A percentile compares a stretch with the other conserved stretches of the same genome.
These are phyloP conservation scores for Gorsachius goisagi DNA, from an alignment of 2,113 vertebrate species.

Conservation along the genomic window DNA sequence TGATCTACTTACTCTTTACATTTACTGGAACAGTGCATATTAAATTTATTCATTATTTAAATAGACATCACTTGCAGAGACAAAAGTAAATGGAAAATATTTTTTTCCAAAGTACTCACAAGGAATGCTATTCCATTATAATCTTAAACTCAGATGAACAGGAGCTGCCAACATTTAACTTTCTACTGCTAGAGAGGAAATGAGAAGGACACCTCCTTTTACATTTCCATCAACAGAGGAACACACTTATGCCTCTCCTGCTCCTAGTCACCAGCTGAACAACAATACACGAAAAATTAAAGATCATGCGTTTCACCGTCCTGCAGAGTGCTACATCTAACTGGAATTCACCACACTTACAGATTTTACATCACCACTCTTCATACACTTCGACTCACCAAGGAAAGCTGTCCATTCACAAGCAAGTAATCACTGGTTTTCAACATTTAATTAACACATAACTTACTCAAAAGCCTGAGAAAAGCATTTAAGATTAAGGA, in stretches of 20 bases:
- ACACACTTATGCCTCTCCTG: rapidly evolving
- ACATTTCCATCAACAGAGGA: neutral
- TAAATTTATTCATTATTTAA: neutral
- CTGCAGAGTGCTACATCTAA: neutral
- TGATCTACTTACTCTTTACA: neutral
- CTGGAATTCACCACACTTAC: neutral
- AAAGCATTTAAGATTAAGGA: neutral
- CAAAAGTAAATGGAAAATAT: neutral
- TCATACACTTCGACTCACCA: neutral
- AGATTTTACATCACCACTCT: neutral
- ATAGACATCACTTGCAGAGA: neutral
- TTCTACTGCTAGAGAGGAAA: neutral
- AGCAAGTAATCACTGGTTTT: neutral
- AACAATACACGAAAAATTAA: neutral
- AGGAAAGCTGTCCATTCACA: neutral
- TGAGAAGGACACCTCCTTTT: neutral
- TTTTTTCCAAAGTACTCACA: neutral
- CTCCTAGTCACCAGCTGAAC: neutral
- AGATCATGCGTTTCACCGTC: neutral
- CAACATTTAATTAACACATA: neutral
- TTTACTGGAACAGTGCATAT: neutral
- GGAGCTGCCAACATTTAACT: neutral
- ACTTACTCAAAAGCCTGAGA: neutral
- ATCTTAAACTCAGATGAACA: neutral
- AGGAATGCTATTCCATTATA: neutral